Conservation (phyloP, 1,140 invertebrate species). For the Drosophila bipectinata region DNA sequence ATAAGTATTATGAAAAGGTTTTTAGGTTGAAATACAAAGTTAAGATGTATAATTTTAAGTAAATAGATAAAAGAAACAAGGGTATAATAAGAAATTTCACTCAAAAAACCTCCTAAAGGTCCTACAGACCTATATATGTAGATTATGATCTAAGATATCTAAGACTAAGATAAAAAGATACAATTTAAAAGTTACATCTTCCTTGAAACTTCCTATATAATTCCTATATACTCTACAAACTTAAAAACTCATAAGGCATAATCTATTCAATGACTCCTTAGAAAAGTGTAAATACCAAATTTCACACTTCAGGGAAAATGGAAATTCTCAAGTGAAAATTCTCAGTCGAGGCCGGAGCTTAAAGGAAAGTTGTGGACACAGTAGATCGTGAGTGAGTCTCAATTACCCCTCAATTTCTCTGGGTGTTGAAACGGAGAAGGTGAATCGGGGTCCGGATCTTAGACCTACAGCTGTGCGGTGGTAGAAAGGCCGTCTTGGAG, state of each 20-base stretch:
- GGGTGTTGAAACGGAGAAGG: slow-evolving; percentile 43
- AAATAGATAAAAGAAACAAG: too few species aligned
- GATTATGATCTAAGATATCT: too few species aligned
- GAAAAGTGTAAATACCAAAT: neutral
- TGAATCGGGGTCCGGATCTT: slow-evolving; percentile 39
- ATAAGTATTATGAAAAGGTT: too few species aligned
- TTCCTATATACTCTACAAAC: too few species aligned
- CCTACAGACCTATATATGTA: too few species aligned
- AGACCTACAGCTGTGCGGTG: slow-evolving; percentile 64
- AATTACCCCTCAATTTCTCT: slow-evolving; percentile 43
- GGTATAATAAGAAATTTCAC: too few species aligned
- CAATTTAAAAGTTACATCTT: too few species aligned
- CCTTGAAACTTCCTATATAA: too few species aligned
- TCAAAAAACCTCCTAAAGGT: too few species aligned
- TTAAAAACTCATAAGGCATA: neutral
- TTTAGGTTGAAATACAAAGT: too few species aligned
- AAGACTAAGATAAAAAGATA: too few species aligned
- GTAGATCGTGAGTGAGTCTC: slow-evolving; percentile 15
- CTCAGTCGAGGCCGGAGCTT: neutral
- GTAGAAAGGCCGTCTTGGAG: slow-evolving; percentile 65
- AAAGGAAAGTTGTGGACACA: slow-evolving; percentile 17
- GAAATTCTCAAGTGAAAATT: neutral
- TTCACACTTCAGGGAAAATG: neutral
- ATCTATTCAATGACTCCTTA: neutral
- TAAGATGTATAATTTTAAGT: too few species aligned